Base-by-base conservation (phyloP, 2,888 invertebrate species). In the Drosophila borealis region DNA sequence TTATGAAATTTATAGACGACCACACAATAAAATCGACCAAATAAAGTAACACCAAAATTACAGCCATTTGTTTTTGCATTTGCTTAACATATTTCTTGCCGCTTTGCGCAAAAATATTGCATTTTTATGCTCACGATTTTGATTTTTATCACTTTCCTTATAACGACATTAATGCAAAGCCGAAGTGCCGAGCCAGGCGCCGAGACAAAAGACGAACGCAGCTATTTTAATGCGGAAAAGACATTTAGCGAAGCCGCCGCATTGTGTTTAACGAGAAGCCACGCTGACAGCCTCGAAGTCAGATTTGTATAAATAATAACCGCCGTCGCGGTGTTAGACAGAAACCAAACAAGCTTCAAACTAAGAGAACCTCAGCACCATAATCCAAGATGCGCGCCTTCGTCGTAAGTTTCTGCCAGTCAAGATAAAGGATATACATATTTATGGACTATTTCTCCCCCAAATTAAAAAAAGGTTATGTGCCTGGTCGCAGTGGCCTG, bases 131-230 rank as follows among this genome's bases (percentile, higher is more conserved):
- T 68, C 71, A 75, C 59, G 68, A 65, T 55, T 70, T 72, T 63
- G 81, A 75, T 74, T 73, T 80, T 85, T 75, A 83, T 85, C 62
- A 81, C 74, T 81, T 82, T 85, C 78, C 86, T 72, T 78, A 85
- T 85, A 88, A 78, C 83, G 85, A 76, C 83, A 73, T 83, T 88
- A 88, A 85, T 88, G 88, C 85, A 85, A 88, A 85, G 66, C 72
- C 51, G 71, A 78, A 74, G 69, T 80, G 74, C 59, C 66, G 64
- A 61, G 14, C 44, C 44, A 67, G 57, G 56, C 55, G 14, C 49
- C 44, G 42, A 82, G 63, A 85, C 85, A 86, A 88, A 78, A 86
- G 80, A 72, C 68, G 62, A 56, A 39, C 56, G 63, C 70, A 73
- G 77, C 60, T 71, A 66, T 68, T 82, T 82, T 77, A 73, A 85